Percentiles rank a stretch among this genome's conserved stretches.
These are phyloP conservation scores for Drosophila algonquin DNA, from an alignment of 2,888 invertebrate species.

Conservation along the genomic window DNA sequence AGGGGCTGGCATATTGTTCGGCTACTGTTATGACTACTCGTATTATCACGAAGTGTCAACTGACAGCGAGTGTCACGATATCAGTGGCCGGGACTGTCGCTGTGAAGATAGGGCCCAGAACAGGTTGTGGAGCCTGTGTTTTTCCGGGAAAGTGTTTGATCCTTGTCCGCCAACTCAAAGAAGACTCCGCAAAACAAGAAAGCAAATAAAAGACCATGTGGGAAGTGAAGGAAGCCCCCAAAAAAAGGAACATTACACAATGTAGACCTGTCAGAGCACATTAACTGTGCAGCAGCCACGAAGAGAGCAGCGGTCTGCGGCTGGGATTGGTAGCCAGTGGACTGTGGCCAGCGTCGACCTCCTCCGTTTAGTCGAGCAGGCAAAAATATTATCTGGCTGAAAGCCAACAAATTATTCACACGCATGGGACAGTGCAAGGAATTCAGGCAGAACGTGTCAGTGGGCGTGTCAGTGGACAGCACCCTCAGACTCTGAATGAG, in stretches of 20 bases:
- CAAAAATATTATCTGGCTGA: conserved; percentile 68
- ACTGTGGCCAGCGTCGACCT: conserved; percentile 24
- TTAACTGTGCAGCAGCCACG: conserved; percentile 55
- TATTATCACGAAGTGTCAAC: too few species aligned
- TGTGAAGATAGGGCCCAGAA: too few species aligned
- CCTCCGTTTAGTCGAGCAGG: conserved; percentile 52
- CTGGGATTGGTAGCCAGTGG: conserved; percentile 10
- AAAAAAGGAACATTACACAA: conserved; percentile 25
- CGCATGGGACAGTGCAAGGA: background rate
- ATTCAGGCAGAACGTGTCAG: conserved; percentile 14
- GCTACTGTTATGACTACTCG: too few species aligned
- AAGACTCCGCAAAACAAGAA: too few species aligned
- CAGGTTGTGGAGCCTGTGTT: too few species aligned
- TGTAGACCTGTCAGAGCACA: conserved; percentile 50
- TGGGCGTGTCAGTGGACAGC: conserved; percentile 50
- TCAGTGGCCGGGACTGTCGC: too few species aligned
- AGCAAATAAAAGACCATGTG: too few species aligned
- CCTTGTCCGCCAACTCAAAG: too few species aligned
- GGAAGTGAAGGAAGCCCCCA: background rate
- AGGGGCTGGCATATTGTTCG: too few species aligned
- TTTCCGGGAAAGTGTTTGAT: too few species aligned
- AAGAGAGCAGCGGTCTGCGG: conserved; percentile 22
- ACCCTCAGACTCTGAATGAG: conserved; percentile 26
- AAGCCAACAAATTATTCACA: conserved; percentile 36
- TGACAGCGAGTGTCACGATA: too few species aligned